These are phyloP conservation scores for Spermophilus dauricus DNA, from an alignment of 2,113 vertebrate genomes.

Conservation along the genomic window DNA sequence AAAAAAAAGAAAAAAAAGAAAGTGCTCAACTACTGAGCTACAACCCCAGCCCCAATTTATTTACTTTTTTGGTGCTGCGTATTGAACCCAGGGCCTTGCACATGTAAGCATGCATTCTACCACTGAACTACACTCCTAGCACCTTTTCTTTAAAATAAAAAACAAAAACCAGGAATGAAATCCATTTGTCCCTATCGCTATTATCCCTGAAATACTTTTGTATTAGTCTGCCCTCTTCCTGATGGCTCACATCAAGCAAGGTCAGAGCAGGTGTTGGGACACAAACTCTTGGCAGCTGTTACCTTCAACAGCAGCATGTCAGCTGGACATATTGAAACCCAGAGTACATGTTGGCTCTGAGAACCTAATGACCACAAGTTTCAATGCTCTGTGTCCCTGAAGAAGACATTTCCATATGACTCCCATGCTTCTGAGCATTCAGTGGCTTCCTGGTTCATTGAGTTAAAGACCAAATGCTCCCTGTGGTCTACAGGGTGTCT, in stretches of 20 bases:
- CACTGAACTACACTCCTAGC: background rate
- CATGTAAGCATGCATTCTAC: background rate
- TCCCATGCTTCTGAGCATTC: background rate
- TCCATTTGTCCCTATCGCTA: background rate
- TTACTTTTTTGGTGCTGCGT: too few relatives aligned
- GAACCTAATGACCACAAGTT: background rate
- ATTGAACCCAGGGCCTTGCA: background rate
- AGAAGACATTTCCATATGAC: background rate
- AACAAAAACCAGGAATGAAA: too few relatives aligned
- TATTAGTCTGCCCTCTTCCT: background rate
- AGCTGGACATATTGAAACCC: background rate
- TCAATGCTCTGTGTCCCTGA: background rate
- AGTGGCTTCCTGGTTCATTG: background rate
- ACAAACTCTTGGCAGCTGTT: background rate
- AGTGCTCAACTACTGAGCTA: background rate
- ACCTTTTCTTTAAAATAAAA: too few relatives aligned
- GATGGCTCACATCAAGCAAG: background rate
- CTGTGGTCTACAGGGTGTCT: background rate
- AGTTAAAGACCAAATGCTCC: background rate
- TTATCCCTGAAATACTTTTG: background rate
- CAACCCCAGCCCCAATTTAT: too few relatives aligned
- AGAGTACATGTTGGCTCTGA: background rate
- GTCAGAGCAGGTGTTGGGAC: background rate
- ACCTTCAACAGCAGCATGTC: background rate
- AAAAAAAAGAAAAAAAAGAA: too few relatives aligned